Evolutionary conservation across 1,140 invertebrate species (phyloP), one percentile per base, ranked within the genome.

Genomic region (Zaprionus vittiger): DNA sequence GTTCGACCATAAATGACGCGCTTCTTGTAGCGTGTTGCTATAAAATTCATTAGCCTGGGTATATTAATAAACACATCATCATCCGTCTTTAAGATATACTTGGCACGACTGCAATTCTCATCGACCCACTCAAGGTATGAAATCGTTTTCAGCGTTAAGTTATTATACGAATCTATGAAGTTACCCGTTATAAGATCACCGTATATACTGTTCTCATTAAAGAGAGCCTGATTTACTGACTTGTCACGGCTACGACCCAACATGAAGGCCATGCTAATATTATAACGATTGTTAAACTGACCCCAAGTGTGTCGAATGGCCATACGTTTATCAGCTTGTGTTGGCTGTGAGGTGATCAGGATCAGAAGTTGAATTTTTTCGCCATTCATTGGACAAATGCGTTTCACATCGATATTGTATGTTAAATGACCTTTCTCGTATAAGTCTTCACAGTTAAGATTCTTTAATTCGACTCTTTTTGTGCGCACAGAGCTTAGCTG

Each of bases 51-150:
- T 47, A 98, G 93, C 34, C 95, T 95, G 52, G 95, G 95, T 68
- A 98, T 94, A 93, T 98, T 97, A 41, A 98, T 97, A 87, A 98
- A 98, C 97, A 98, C 97, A 92, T 98, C 97, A 91, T 98, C 97
- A 91, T 98, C 97, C 0, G 96, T 97, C 94, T 98, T 98, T 34
- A 98, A 93, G 54, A 98, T 92, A 81, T 95, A 97, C 73, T 94
- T 94, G 26, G 95, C 96, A 61, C 95, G 94, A 17, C 95, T 94
- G 91, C 97, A 98, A 84, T 97, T 96, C 61, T 94, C 95, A 81
- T 96, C 95, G 0, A 96, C 94, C 97, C 97, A 97, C 91, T 98
- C 96, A 56, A 98, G 93, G 87, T 96, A 96, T 12, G 97, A 97
- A 24, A 98, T 95, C 5, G 96, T 97, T 93, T 98, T 98, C 2